A percentile compares a stretch with the other conserved stretches of the same genome.
These are phyloP conservation scores for Sarcophaga bullata DNA, from an alignment of 1,140 invertebrate species.

Conservation along the genomic window DNA sequence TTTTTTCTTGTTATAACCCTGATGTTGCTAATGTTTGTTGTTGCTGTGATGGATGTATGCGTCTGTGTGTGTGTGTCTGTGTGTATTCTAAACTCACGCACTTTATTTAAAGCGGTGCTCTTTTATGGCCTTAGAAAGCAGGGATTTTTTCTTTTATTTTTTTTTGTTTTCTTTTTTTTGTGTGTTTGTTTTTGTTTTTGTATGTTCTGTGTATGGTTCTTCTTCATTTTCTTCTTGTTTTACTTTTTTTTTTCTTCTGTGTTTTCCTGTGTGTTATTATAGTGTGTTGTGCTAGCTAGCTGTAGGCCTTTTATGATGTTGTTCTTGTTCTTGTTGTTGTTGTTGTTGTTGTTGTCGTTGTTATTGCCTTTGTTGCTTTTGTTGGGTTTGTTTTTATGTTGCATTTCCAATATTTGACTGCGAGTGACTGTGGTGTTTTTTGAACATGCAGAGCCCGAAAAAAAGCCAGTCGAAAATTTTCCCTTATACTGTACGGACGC, in stretches of 20 bases:
- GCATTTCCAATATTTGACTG: slow-evolving; percentile 13
- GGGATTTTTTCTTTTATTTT: not conserved
- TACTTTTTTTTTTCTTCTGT: no score
- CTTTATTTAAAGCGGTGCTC: not conserved
- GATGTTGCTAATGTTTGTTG: not conserved
- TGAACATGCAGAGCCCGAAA: slow-evolving; percentile 36
- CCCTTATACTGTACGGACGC: slow-evolving; percentile 64
- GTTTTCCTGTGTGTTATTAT: no score
- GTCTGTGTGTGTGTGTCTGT: not conserved
- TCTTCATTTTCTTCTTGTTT: no score
- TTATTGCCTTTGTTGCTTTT: no score
- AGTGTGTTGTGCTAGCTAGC: no score
- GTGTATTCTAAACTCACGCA: slow-evolving; percentile 31
- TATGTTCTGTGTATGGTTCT: not conserved
- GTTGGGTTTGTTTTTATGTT: slow-evolving; percentile 22
- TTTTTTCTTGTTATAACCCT: not conserved
- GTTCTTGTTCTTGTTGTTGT: not conserved
- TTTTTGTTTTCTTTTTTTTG: not conserved
- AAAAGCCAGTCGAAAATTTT: slow-evolving; percentile 60
- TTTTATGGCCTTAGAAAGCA: slow-evolving; percentile 31
- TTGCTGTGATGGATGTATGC: not conserved
- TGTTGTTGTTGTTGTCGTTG: not conserved
- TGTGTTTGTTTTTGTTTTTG: not conserved
- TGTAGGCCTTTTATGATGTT: not conserved
- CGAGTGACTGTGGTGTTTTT: not conserved